These are phyloP conservation scores for Hemichromis elongatus DNA, from an alignment of 2,113 vertebrate genomes.

Conservation along the genomic window DNA sequence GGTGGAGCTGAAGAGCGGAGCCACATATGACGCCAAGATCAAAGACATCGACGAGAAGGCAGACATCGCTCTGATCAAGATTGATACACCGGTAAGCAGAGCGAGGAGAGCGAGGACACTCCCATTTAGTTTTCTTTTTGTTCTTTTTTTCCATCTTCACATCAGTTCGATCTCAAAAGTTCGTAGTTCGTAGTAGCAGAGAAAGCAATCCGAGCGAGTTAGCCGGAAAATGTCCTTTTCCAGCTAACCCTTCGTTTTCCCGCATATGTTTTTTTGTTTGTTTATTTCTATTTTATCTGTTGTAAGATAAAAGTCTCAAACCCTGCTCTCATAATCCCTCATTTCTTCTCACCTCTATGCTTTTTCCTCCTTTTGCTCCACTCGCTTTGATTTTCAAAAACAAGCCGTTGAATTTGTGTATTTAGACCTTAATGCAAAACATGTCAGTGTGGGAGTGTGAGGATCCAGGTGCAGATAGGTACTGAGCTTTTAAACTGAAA, in stretches of 20 bases:
- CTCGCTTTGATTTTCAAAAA: background rate
- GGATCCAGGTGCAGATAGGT: too few relatives aligned
- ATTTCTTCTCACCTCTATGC: background rate
- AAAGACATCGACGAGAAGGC: constrained; percentile 95
- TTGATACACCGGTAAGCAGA: constrained; percentile 83
- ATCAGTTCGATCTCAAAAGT: rapidly evolving
- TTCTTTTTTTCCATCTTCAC: background rate
- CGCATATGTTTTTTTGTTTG: background rate
- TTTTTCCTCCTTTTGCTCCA: background rate
- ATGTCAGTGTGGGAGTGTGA: too few relatives aligned
- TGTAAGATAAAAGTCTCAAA: background rate
- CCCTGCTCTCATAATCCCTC: rapidly evolving
- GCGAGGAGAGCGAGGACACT: rapidly evolving
- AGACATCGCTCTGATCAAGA: constrained; percentile 96
- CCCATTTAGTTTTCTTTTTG: rapidly evolving
- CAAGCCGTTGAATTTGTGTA: background rate
- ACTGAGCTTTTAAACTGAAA: too few relatives aligned
- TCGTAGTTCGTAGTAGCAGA: rapidly evolving
- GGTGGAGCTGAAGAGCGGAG: constrained; percentile 91
- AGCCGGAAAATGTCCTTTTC: background rate
- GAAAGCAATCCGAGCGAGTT: background rate
- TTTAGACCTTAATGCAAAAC: background rate
- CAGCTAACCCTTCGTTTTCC: rapidly evolving
- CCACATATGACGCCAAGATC: constrained; percentile 89
- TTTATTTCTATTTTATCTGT: rapidly evolving